Evolutionary conservation across 2,888 invertebrate species (phyloP).

Genomic region (Strigamia maritima): DNA sequence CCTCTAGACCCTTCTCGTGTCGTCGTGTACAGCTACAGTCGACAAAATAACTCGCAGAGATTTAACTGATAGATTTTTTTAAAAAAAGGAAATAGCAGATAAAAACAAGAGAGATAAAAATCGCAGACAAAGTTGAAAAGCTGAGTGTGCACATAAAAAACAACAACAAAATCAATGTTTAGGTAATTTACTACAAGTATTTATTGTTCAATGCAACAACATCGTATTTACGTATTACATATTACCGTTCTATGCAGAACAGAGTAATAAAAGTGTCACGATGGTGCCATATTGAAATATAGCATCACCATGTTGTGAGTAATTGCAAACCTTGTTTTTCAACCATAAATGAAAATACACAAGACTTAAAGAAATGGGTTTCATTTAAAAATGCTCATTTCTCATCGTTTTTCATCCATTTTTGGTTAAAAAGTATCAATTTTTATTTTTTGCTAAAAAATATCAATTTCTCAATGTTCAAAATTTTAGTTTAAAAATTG

Average conservation of each 20-base stretch:
- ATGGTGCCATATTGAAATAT: not conserved
- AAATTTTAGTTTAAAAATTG: too few species aligned
- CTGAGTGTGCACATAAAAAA: not conserved
- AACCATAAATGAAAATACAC: not conserved
- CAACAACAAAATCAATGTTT: not conserved
- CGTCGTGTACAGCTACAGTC: not conserved
- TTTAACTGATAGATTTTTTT: not conserved
- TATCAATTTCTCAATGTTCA: too few species aligned
- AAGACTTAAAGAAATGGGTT: too few species aligned
- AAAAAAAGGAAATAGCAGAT: not conserved
- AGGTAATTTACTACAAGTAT: too few species aligned
- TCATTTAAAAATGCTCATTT: too few species aligned
- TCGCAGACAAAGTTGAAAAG: too few species aligned
- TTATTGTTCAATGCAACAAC: not conserved
- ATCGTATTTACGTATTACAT: not conserved
- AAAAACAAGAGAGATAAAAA: not conserved
- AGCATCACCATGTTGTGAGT: not conserved
- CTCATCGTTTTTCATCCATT: too few species aligned
- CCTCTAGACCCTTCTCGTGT: conserved; percentile 2
- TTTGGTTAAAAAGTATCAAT: too few species aligned
- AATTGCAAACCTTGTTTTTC: not conserved
- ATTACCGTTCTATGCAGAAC: not conserved
- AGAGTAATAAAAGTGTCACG: not conserved
- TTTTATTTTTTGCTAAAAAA: too few species aligned
- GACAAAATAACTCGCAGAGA: not conserved